Evolutionary conservation across 2,113 vertebrate genomes (phyloP).

Genomic region (Vidua chalybeata): DNA sequence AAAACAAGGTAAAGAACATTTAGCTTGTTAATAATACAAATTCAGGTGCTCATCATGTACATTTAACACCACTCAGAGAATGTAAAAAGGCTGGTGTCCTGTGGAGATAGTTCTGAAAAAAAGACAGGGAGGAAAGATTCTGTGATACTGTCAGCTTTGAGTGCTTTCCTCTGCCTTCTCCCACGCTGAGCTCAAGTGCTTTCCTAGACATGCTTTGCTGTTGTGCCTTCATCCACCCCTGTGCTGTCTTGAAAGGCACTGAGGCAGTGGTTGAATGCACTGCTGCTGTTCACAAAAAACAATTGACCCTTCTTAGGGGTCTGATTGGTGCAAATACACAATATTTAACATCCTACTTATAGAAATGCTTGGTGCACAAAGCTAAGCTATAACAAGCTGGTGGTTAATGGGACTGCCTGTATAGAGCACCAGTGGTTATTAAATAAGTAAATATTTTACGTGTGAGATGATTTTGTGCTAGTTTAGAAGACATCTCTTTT

Average conservation of each 20-base stretch:
- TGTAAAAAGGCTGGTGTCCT: not conserved
- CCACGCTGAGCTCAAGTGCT: not conserved
- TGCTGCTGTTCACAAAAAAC: not conserved
- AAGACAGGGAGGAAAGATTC: not conserved
- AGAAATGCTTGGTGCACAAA: not conserved
- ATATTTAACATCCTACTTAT: not conserved
- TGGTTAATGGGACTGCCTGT: not conserved
- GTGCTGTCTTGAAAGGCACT: rapidly evolving
- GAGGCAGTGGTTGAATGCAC: not conserved
- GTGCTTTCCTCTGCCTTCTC: not conserved
- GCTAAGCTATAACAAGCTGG: not conserved
- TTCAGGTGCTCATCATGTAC: not conserved
- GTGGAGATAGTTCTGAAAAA: not conserved
- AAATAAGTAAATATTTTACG: not conserved
- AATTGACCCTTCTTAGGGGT: not conserved
- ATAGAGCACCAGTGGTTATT: not conserved
- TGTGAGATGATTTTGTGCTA: not conserved
- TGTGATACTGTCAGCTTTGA: not conserved
- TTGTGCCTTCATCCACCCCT: not conserved
- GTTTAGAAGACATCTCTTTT: not conserved
- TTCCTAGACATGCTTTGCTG: not conserved
- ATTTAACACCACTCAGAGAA: not conserved
- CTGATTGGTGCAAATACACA: not conserved
- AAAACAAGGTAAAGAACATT: not conserved
- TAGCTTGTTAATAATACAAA: not conserved